Conservation (phyloP, 2,888 invertebrate genomes). For the Callinectes sapidus region DNA sequence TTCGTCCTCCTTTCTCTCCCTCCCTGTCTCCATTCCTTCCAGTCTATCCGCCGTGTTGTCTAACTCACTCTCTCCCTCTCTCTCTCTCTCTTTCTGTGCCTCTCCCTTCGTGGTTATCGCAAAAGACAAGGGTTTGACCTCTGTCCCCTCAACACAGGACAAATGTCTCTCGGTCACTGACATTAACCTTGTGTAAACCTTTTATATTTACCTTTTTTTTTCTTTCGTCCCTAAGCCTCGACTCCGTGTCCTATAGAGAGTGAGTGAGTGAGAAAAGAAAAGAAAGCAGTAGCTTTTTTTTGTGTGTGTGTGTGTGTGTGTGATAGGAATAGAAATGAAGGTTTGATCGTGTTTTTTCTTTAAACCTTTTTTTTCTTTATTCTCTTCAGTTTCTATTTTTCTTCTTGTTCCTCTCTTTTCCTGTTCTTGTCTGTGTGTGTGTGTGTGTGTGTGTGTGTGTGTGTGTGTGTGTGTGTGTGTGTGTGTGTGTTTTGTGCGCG, state of each 20-base stretch:
- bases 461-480: background rate
- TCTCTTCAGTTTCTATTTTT: background rate
- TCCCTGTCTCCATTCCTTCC: background rate
- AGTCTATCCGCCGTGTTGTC: background rate
- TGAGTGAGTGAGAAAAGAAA: background rate
- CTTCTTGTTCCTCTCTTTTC: background rate
- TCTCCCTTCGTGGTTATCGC: background rate
- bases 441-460: background rate
- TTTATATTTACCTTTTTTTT: background rate
- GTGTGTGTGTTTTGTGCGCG: background rate
- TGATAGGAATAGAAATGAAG: background rate
- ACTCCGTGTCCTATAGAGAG: background rate
- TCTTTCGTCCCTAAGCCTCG: background rate
- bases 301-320: background rate
- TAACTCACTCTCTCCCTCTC: background rate
- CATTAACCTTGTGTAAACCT: slow-evolving; percentile 16
- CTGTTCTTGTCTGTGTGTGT: background rate
- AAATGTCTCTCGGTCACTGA: slow-evolving; percentile 21
- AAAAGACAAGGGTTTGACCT: slow-evolving; percentile 6
- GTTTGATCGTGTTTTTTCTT: background rate
- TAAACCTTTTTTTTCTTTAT: background rate
- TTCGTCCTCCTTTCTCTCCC: background rate
- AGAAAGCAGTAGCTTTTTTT: background rate
- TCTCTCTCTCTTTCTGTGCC: background rate
- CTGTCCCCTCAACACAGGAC: slow-evolving; percentile 10